A percentile compares a stretch with the other conserved stretches of the same genome.
phyloP scores from a whole-genome alignment of 2,113 vertebrate species.

The Conger conger region DNA sequence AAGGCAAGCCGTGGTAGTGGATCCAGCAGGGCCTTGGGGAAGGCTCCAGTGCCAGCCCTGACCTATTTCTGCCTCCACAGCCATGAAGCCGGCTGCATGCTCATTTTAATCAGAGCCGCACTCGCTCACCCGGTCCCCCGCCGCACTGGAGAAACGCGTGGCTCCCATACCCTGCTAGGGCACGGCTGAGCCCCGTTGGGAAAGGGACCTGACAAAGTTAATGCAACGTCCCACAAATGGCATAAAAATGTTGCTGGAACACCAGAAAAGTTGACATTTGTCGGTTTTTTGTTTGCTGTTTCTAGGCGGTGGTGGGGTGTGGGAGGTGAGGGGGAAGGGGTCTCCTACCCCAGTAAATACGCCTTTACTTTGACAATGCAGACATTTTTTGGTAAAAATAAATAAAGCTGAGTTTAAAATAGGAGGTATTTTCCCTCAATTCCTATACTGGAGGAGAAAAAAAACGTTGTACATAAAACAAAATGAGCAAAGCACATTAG shows the following conservation, averaged over 20 bases:
- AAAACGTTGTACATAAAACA: not conserved
- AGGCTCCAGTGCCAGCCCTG: constrained; percentile 31
- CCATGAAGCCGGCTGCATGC: constrained; percentile 23
- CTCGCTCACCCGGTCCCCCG: not conserved
- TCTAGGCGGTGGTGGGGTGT: too few relatives aligned
- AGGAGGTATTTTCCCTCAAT: not conserved
- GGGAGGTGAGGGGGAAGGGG: too few relatives aligned
- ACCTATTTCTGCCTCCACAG: constrained; percentile 37
- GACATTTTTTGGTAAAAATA: not conserved
- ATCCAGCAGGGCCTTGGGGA: constrained; percentile 30
- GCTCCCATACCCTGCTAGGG: not conserved
- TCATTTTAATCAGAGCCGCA: constrained; percentile 25
- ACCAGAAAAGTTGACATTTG: not conserved
- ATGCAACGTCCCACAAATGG: not conserved
- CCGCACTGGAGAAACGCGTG: too few relatives aligned
- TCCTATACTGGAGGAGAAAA: not conserved
- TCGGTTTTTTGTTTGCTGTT: too few relatives aligned
- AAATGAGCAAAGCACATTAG: constrained; percentile 1
- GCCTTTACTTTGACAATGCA: not conserved
- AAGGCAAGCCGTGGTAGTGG: constrained; percentile 25
- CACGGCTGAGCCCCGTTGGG: not conserved
- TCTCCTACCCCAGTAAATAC: not conserved
- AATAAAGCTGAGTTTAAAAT: not conserved
- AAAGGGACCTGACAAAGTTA: not conserved
- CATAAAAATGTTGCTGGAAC: not conserved